Base-by-base conservation (phyloP, 1,140 invertebrate species). In the Orius insidiosus region DNA sequence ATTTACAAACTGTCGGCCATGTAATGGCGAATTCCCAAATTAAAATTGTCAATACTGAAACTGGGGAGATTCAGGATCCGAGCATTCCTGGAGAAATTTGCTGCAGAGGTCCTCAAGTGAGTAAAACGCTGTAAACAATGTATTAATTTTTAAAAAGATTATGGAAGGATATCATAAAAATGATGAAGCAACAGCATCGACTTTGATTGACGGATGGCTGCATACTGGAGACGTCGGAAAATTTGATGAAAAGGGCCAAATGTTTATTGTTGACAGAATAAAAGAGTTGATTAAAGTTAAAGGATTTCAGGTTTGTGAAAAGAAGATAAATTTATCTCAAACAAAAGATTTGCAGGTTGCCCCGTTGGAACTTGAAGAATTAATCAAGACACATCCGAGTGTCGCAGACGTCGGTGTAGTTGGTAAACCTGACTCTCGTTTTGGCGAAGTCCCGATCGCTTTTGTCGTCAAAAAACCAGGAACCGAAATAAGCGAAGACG, bases 201-300 rank as follows among this genome's bases (percentile, higher is more conserved):
- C 67, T 7, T 59, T 78, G 2, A 62, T 63, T 33, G 74, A 85
- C 5, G 80, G 80, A 5, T 88, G 81, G 80, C 63, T 86, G 2
- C 72, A 76, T 55, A 84, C 82, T 1, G 82, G 48, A 10, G 82
- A 87, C 60, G 69, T 87, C 47, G 83, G 75, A 1, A 80, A 77
- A 57, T 76, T 74, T 52, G 80, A 85, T 54, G 55, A 70, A 9
- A 68, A 81, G 4, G 72, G 71, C 4, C 71, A 68, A 52, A 72
- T 85, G 54, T 81, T 70, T 47, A 72, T 86, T 52, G 75, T 80
- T 1, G 83, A 85, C 55, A 63, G 83, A 37, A 58, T 83, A 0
- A 86, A 86, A 57, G 80, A 85, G 56, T 59, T 86, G 1, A 85
- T 85, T 44, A 86, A 86, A 58, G 80, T 57, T 9, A 52, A 57